Percentiles rank a stretch among this genome's conserved stretches.
phyloP scores from a whole-genome alignment of 2,888 invertebrate species.

The Cyclophora punctaria region DNA sequence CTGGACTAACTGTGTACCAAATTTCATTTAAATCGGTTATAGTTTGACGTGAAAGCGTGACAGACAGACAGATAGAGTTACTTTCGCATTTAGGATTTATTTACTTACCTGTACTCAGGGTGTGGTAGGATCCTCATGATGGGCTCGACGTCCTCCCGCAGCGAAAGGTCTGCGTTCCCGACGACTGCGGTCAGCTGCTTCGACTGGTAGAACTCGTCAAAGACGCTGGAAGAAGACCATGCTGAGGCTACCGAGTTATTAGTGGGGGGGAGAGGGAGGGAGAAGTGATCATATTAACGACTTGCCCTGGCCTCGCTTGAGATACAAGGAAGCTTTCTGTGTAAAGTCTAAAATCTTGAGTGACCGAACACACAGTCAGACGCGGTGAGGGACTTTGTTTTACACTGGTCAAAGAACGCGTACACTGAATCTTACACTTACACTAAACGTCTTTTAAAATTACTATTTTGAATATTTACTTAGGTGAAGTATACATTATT shows the following conservation, averaged over 20 bases:
- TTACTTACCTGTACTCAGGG: conserved; percentile 79
- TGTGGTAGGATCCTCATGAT: conserved; percentile 79
- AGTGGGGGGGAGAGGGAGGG: too few species aligned
- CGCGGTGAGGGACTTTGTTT: not conserved
- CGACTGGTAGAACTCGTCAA: conserved; percentile 77
- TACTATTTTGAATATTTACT: too few species aligned
- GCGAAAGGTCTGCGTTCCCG: conserved; percentile 82
- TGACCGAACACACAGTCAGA: not conserved
- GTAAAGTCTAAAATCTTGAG: not conserved
- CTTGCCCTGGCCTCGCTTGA: too few species aligned
- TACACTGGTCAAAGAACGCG: not conserved
- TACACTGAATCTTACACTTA: not conserved
- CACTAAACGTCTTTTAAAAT: too few species aligned
- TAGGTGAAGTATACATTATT: too few species aligned
- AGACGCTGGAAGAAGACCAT: conserved; percentile 68
- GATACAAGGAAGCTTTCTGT: too few species aligned
- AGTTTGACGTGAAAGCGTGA: too few species aligned
- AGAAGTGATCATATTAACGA: too few species aligned
- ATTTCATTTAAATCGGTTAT: too few species aligned
- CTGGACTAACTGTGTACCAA: too few species aligned
- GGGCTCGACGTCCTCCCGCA: conserved; percentile 61
- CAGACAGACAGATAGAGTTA: too few species aligned
- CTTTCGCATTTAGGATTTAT: not conserved
- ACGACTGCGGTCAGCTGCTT: conserved; percentile 79
- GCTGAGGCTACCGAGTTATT: too few species aligned